These are phyloP conservation scores for Poeciliopsis turrubarensis DNA, from an alignment of 2,113 vertebrate species.

Conservation along the genomic window DNA sequence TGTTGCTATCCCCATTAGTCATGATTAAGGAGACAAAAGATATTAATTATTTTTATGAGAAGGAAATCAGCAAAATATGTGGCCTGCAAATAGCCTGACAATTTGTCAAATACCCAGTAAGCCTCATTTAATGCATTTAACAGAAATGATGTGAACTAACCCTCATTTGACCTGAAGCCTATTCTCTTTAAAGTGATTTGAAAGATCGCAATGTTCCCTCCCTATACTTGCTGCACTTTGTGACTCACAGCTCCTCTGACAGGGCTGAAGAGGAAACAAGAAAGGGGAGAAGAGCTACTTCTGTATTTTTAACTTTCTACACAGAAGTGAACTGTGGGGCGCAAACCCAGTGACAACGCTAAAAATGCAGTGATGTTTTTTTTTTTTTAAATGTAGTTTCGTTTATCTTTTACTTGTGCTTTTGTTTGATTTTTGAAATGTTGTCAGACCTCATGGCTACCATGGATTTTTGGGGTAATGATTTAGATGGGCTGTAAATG, in stretches of 20 bases:
- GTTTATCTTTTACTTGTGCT: neutral
- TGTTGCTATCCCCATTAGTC: neutral
- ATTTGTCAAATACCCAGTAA: neutral
- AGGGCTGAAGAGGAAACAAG: neutral
- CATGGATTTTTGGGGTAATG: neutral
- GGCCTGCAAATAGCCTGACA: neutral
- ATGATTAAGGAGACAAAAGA: neutral
- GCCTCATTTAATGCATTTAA: neutral
- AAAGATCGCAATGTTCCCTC: neutral
- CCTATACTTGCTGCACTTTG: neutral
- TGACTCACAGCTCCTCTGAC: conserved; percentile 1
- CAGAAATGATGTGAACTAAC: neutral
- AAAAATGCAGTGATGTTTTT: neutral
- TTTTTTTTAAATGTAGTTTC: neutral
- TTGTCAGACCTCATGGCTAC: neutral
- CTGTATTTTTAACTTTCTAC: conserved; percentile 8
- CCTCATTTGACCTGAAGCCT: neutral
- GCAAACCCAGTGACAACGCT: neutral
- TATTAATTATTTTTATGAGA: no score
- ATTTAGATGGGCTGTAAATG: neutral
- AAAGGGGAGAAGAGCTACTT: conserved; percentile 1
- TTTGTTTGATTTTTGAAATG: neutral
- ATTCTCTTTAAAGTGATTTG: neutral
- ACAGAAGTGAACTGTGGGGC: neutral
- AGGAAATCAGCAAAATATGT: neutral